These are phyloP conservation scores for Meriones unguiculatus DNA, from an alignment of 2,113 vertebrate genomes.

Conservation along the genomic window DNA sequence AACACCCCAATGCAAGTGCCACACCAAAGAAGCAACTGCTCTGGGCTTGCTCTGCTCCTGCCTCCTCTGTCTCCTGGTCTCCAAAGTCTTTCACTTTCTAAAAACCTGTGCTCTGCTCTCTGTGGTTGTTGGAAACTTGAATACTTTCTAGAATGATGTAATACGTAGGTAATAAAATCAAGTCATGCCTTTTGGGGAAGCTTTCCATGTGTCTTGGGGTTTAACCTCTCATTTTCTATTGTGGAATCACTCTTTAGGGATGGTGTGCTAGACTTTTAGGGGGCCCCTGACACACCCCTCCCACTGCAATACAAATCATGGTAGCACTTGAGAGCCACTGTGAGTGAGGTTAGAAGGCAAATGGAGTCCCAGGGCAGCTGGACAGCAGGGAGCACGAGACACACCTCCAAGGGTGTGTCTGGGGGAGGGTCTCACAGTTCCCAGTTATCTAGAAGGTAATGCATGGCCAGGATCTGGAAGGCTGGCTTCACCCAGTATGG, in stretches of 20 bases:
- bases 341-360: not conserved
- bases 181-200: not conserved
- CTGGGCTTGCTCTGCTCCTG: not conserved
- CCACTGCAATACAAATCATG: not conserved
- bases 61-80: not conserved
- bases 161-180: conserved; percentile 3
- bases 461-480: not conserved
- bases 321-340: accelerated
- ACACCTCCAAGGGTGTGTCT: not conserved
- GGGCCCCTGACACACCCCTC: not conserved
- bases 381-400: not conserved
- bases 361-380: not conserved
- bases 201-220: not conserved
- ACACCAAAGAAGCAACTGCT: not conserved
- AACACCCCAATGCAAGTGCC: not conserved
- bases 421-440: not conserved
- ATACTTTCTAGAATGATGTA: not conserved
- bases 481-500: not conserved
- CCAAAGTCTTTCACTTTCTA: not conserved
- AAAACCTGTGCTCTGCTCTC: not conserved
- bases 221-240: not conserved
- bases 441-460: not conserved
- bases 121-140: not conserved
- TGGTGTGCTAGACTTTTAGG: not conserved
- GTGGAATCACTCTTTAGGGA: not conserved